phyloP scores from a whole-genome alignment of 2,888 invertebrate genomes.

The Helobdella robusta region DNA sequence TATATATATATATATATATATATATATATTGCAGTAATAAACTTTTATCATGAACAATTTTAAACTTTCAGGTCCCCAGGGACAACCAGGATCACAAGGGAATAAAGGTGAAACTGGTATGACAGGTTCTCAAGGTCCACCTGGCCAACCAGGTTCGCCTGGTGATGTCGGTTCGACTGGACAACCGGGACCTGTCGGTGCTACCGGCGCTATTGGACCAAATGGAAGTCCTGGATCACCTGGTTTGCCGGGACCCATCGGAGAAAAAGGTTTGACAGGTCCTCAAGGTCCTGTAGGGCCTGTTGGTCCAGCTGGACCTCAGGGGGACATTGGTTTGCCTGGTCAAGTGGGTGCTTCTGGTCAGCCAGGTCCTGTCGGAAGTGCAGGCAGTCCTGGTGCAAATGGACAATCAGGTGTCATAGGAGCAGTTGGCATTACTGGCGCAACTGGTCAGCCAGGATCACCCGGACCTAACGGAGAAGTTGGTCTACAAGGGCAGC shows the following conservation, averaged over 20 bases:
- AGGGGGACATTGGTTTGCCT: not conserved
- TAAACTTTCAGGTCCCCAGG: conserved; percentile 27
- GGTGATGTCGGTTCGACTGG: conserved; percentile 25
- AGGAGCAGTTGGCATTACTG: conserved; percentile 32
- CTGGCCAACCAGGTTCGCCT: conserved; percentile 25
- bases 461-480: conserved; percentile 23
- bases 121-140: conserved; percentile 23
- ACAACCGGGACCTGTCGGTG: conserved; percentile 28
- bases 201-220: not conserved
- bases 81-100: conserved; percentile 9
- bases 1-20: too few species aligned
- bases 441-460: conserved; percentile 15
- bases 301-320: not conserved
- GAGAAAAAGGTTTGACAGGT: conserved; percentile 2
- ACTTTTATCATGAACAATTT: too few species aligned
- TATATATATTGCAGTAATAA: too few species aligned
- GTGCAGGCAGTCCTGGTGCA: not conserved
- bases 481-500: not conserved
- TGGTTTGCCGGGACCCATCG: conserved; percentile 15
- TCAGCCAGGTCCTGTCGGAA: not conserved
- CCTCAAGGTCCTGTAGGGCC: conserved; percentile 6
- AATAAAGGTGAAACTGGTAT: conserved; percentile 17
- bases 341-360: conserved; percentile 12
- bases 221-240: not conserved
- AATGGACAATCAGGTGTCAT: conserved; percentile 18